These are phyloP conservation scores for Megalopta genalis DNA, from an alignment of 1,140 invertebrate genomes.

Conservation along the genomic window DNA sequence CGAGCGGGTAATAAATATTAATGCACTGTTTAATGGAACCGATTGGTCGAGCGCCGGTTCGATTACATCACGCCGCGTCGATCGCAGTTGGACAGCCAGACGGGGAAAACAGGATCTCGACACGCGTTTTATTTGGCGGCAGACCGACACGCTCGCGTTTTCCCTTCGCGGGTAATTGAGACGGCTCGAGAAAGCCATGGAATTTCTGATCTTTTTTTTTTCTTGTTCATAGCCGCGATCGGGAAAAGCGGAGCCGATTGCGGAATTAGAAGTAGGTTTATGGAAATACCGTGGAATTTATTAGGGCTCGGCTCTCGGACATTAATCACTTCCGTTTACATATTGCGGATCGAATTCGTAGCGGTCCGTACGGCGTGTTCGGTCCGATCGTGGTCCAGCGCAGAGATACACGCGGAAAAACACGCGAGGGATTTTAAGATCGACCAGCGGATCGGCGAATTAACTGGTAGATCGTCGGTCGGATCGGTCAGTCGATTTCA, in stretches of 20 bases:
- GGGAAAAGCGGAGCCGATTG: background rate
- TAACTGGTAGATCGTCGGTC: too few species aligned
- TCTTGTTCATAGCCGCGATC: background rate
- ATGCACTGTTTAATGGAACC: conserved; percentile 47
- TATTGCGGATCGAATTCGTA: too few species aligned
- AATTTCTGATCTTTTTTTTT: background rate
- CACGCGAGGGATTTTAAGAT: too few species aligned
- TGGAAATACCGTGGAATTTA: background rate
- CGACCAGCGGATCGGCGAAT: too few species aligned
- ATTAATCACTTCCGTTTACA: too few species aligned
- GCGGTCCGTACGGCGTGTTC: too few species aligned
- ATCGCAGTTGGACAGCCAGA: background rate
- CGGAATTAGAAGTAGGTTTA: background rate
- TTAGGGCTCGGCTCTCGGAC: background rate
- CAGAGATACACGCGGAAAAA: too few species aligned
- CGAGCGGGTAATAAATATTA: conserved; percentile 46
- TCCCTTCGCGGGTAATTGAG: conserved; percentile 13
- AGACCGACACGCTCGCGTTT: background rate
- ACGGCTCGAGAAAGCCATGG: background rate
- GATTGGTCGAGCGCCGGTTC: conserved; percentile 20
- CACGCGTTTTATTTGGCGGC: conserved; percentile 12
- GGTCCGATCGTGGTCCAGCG: too few species aligned
- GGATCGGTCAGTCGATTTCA: too few species aligned
- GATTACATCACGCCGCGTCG: conserved; percentile 21
- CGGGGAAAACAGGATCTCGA: conserved; percentile 25